Conservation (phyloP, 1,140 invertebrate genomes). For the Phortica variegata region DNA sequence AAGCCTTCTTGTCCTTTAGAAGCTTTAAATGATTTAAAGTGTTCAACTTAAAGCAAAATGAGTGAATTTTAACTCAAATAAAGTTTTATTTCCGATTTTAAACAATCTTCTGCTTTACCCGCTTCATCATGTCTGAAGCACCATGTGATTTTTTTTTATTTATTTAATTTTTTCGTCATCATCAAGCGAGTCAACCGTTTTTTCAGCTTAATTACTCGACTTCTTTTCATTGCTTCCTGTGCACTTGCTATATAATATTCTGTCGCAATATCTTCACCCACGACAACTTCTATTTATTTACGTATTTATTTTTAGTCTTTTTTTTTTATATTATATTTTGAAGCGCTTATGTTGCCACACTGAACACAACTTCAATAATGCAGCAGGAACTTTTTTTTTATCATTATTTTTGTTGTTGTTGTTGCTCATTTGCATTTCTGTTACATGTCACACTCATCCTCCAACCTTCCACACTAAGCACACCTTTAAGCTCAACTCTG, state of each 20-base stretch:
- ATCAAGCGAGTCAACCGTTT: constrained; percentile 11
- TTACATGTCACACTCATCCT: neutral
- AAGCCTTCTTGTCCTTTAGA: neutral
- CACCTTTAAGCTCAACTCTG: constrained; percentile 9
- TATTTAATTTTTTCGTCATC: constrained; percentile 10
- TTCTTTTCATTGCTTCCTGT: constrained; percentile 21
- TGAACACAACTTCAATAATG: constrained; percentile 3
- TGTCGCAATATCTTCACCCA: neutral
- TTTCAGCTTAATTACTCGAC: constrained; percentile 45
- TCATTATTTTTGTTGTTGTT: constrained; percentile 13
- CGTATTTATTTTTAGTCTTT: neutral
- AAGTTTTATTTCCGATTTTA: no score
- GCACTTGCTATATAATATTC: neutral
- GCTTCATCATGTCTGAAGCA: neutral
- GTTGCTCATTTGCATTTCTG: constrained; percentile 45
- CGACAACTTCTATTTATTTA: neutral
- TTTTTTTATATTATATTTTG: neutral
- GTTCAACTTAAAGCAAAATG: no score
- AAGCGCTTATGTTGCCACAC: no score
- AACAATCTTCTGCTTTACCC: neutral
- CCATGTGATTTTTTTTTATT: constrained; percentile 1
- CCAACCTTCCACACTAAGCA: constrained; percentile 17
- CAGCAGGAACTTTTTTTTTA: neutral
- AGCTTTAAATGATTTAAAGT: neutral
- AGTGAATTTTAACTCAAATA: no score